A percentile compares a stretch with the other conserved stretches of the same genome.
Evolutionary conservation across 2,888 invertebrate genomes (phyloP).

Genomic region (Lepas anatifera): DNA sequence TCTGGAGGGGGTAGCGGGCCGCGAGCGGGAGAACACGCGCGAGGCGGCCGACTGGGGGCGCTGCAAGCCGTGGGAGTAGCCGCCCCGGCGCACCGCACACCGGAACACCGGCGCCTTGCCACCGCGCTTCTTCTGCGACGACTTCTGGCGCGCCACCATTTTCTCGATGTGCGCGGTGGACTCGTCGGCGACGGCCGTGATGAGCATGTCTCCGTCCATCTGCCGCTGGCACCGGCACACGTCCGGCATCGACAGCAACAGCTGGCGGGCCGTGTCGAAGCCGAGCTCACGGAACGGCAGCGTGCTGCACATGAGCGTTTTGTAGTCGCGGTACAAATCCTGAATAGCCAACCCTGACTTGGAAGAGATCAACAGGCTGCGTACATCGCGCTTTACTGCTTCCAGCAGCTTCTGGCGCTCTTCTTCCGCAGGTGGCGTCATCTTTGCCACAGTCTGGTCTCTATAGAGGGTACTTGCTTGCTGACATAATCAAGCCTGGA

Average conservation of each 20-base stretch:
- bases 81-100: too few relatives aligned
- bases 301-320: not conserved
- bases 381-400: not conserved
- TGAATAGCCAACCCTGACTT: not conserved
- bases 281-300: slow-evolving; percentile 5
- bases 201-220: not conserved
- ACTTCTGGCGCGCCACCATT: slow-evolving; percentile 4
- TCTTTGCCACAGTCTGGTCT: too few relatives aligned
- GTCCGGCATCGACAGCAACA: not conserved
- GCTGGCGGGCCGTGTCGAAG: not conserved
- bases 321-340: not conserved
- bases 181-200: slow-evolving; percentile 1
- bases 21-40: not conserved
- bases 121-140: slow-evolving; percentile 3
- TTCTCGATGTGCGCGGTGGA: slow-evolving; percentile 5
- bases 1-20: not conserved
- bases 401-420: not conserved
- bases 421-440: too few relatives aligned
- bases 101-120: not conserved
- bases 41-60: not conserved
- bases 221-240: not conserved
- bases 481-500: too few relatives aligned
- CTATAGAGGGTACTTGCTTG: too few relatives aligned
- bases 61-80: not conserved
- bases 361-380: slow-evolving; percentile 3